Base-by-base conservation (phyloP, 2,888 invertebrate species). In the Drosophila nr. perissopoda region DNA sequence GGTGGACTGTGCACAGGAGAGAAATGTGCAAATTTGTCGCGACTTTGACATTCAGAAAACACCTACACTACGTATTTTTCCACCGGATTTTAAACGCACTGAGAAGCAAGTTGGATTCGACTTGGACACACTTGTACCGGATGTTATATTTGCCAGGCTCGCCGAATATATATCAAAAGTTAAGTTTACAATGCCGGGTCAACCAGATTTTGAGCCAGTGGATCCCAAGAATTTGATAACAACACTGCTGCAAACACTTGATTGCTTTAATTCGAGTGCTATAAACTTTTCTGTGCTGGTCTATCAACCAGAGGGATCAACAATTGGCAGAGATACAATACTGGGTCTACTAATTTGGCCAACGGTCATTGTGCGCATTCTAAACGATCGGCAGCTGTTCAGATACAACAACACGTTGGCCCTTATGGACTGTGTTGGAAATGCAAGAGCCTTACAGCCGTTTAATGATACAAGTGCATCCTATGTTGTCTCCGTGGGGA, bases 1-100 rank as follows among this genome's bases (percentile, higher is more conserved):
- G 31, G 69, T 87, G 34, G 84, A 87, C 48, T 83, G 88, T 58
- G 83, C 84, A 8, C 83, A 72, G 59, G 64, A 70, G 57, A 46
- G 36, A 0, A 85, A 82, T 48, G 78, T 75, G n/a, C 21, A 54
- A 16, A 40, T 85, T 11, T 83, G 83, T 52, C 79, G 87, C 0
- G 53, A 83, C 2, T 83, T 54, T 52, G 38, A 72, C 2, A 66
- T 82, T 11, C 34, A 11, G 2, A 18, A 48, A 3, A 82, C 74
- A 7, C 85, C 82, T 0, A 79, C 63, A 4, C 18, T 83, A 18
- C 76, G 74, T 2, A 18, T 70, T 0, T 83, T 51, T 61, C 70
- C 76, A 25, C 77, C 79, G 0, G 11, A 25, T 3, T 75, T 62
- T 31, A 51, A 54, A 34, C 68, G 64, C 11, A 51, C n/a, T 1